Base-by-base conservation (phyloP, 1,140 invertebrate genomes). In the Drosophila yakuba region DNA sequence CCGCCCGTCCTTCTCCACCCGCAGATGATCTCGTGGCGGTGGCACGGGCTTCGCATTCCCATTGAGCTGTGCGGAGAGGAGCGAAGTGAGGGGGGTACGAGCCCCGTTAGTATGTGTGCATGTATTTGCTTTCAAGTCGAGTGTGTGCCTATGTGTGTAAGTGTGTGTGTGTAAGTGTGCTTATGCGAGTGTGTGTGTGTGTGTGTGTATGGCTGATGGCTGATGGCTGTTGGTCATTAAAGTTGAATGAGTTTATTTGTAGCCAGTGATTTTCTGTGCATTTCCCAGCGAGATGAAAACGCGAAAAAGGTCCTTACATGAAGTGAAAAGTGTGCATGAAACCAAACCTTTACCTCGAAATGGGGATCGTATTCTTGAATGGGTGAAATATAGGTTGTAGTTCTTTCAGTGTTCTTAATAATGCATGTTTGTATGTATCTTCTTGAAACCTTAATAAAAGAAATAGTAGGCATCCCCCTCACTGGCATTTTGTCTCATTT, bases 21-120 rank as follows among this genome's bases (percentile, higher is more conserved):
- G 93, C 61, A 95, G 83, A 84, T 95, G 95, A 93, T 96, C 95
- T 71, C 96, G 94, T 4, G 96, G 96, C n/a, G 96, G 96, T 61
- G 96, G 96, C 43, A 95, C 94, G 11, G 95, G 95, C 85, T 96
- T 96, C 0, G 92, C 80, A 45, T 93, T 90, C 15, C 92, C 89
- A 89, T 92, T 92, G n/a, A 92, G 78, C 91, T 92, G 43, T 14
- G 12, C 3, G 11, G 12, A 12, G 32, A 10, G 8, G 32, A 32
- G 32, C 32, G 32, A 0, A 32, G 28, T 8, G 25, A 5, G 5
- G 20, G 17, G 17, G 17, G 17, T 0, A 17, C 17, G 17, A 20
- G 20, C 20, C 20, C 20, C 20, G 4, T 32, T 32, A 32, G 32
- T 32, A 25, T 32, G 7, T 8, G 7, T 32, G 32, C 32, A 32